Base-by-base conservation (phyloP, 2,888 invertebrate species). In the Drosophila tripunctata region DNA sequence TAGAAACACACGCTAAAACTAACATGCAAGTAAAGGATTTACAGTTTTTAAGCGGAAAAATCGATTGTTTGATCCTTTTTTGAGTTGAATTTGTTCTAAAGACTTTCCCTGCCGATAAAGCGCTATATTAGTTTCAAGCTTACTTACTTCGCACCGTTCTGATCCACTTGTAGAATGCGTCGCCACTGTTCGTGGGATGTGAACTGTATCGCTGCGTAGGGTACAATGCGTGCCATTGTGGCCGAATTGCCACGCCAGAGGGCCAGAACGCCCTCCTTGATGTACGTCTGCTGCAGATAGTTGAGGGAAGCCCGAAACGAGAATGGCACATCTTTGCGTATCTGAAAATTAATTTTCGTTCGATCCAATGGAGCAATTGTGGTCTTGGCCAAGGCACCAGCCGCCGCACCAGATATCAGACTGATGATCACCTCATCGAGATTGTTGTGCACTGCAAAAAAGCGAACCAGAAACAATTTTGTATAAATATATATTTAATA, bases 181-280 rank as follows among this genome's bases (percentile, higher is more conserved):
- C 98, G 98, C 96, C 97, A 99, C 91, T 99, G 99, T 92, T 99
- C 99, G 92, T 99, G 98, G 33, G 99, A 95, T 0, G 98, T 96
- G 92, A 99, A 99, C 92, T 99, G 99, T 77, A 99, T 96, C 38
- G 99, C 97, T 17, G 99, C 98, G 92, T 99, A 99, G 0, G 99
- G 99, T 50, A 99, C 93, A 67, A 99, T 98, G 58, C 99, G 93
- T 12, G 97, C 98, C 97, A 99, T 97, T 0, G 99, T 99, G 3
- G 99, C 99, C 74, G 98, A 97, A 93, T 99, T 99, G 3, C 99
- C 99, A 51, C 99, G 93, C 98, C 98, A 99, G 81, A 99, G 92
- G 57, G 97, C 96, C 8, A 94, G 75, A 48, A 96, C 92, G 1
- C 99, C 99, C 88, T 98, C 96, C 12, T 93, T 93, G 74, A 92